Percentiles rank a stretch among this genome's conserved stretches.
Evolutionary conservation across 2,888 invertebrate species (phyloP).

Genomic region (Drosophila affinis): DNA sequence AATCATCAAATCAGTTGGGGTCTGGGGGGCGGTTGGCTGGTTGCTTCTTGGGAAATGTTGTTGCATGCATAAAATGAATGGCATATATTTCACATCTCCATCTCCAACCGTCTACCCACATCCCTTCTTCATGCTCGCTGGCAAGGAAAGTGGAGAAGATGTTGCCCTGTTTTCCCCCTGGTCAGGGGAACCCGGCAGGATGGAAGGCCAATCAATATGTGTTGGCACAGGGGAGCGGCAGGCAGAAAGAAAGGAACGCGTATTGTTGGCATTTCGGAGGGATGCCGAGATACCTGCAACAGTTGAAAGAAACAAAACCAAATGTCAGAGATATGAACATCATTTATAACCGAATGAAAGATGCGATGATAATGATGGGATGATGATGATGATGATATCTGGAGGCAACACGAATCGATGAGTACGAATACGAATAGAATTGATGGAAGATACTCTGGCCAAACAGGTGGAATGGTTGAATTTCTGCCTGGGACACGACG

Average conservation of each 20-base stretch:
- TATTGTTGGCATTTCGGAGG: too few relatives aligned
- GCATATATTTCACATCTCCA: conserved; percentile 39
- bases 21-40: background rate
- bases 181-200: conserved; percentile 14
- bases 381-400: background rate
- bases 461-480: background rate
- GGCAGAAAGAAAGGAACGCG: background rate
- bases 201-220: conserved; percentile 32
- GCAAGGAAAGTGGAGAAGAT: conserved; percentile 17
- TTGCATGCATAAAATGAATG: conserved; percentile 44
- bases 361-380: background rate
- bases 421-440: background rate
- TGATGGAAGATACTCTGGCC: background rate
- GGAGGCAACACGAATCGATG: background rate
- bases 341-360: background rate
- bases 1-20: conserved; percentile 39
- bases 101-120: background rate
- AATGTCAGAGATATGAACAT: conserved; percentile 3
- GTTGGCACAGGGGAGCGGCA: conserved; percentile 18
- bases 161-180: background rate
- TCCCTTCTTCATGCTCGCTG: background rate
- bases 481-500: too few relatives aligned
- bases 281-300: conserved; percentile 8
- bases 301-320: conserved; percentile 7
- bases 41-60: conserved; percentile 12